phyloP scores from a whole-genome alignment of 2,888 invertebrate species.

The Chromoteleia sp. region DNA sequence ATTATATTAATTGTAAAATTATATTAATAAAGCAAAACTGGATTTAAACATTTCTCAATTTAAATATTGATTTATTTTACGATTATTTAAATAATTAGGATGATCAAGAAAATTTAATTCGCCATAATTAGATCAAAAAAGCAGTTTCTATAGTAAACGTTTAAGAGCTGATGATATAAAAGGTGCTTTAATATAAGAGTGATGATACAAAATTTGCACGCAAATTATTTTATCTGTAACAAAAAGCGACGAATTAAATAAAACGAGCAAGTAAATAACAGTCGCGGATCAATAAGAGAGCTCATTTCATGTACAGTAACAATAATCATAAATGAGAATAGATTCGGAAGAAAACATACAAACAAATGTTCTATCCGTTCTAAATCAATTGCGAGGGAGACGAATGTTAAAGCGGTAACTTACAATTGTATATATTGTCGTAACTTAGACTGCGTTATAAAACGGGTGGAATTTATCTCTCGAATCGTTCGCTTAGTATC shows the following conservation, averaged over 20 bases:
- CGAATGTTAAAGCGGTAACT: slow-evolving; percentile 38
- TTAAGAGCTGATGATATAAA: too few relatives aligned
- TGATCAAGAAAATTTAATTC: too few relatives aligned
- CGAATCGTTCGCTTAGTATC: slow-evolving; percentile 15
- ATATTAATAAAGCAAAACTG: too few relatives aligned
- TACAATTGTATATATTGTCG: slow-evolving; percentile 53
- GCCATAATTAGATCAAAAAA: too few relatives aligned
- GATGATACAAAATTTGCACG: slow-evolving; percentile 20
- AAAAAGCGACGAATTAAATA: slow-evolving; percentile 20
- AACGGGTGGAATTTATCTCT: slow-evolving; percentile 28
- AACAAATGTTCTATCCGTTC: slow-evolving; percentile 48
- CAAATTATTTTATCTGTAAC: slow-evolving; percentile 22
- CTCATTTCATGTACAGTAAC: slow-evolving; percentile 35
- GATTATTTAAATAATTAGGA: too few relatives aligned
- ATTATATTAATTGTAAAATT: too few relatives aligned
- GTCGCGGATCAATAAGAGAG: slow-evolving; percentile 20
- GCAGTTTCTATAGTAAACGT: too few relatives aligned
- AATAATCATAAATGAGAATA: slow-evolving; percentile 47
- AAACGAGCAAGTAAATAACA: slow-evolving; percentile 23
- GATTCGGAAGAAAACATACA: slow-evolving; percentile 32
- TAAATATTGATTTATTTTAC: too few relatives aligned
- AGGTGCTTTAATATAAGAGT: too few relatives aligned
- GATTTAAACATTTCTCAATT: too few relatives aligned
- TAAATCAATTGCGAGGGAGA: slow-evolving; percentile 43
- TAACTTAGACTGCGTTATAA: slow-evolving; percentile 22